A percentile compares a stretch with the other conserved stretches of the same genome.
Conservation (phyloP, 2,113 vertebrate species). For the Sterrhoptilus dennistouni region DNA sequence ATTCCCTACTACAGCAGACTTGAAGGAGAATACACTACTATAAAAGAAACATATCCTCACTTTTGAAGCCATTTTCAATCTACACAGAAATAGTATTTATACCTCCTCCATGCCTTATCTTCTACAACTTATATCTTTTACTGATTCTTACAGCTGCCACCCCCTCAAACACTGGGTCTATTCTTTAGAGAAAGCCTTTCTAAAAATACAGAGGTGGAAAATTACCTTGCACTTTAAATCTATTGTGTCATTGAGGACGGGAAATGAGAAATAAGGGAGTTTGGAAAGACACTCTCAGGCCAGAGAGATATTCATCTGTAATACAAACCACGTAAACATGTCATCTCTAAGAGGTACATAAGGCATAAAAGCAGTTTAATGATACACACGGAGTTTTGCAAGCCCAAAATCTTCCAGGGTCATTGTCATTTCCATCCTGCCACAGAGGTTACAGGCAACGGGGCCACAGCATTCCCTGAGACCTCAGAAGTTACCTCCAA, state of each 20-base stretch:
- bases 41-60: background rate
- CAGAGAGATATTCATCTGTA: background rate
- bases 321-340: background rate
- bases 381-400: background rate
- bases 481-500: background rate
- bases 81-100: background rate
- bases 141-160: background rate
- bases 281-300: background rate
- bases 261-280: background rate
- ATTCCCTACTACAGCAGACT: background rate
- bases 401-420: background rate
- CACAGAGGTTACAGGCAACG: rapidly evolving
- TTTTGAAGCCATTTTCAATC: background rate
- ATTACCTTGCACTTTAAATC: background rate
- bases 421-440: background rate
- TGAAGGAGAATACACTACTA: background rate
- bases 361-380: background rate
- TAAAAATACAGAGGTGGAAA: background rate
- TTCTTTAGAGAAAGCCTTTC: background rate
- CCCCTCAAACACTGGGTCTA: background rate
- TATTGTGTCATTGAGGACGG: background rate
- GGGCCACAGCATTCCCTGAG: background rate
- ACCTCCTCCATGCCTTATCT: background rate
- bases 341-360: background rate
- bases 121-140: background rate